Evolutionary conservation across 2,888 invertebrate genomes (phyloP).

Genomic region (Folsomia manolachei): DNA sequence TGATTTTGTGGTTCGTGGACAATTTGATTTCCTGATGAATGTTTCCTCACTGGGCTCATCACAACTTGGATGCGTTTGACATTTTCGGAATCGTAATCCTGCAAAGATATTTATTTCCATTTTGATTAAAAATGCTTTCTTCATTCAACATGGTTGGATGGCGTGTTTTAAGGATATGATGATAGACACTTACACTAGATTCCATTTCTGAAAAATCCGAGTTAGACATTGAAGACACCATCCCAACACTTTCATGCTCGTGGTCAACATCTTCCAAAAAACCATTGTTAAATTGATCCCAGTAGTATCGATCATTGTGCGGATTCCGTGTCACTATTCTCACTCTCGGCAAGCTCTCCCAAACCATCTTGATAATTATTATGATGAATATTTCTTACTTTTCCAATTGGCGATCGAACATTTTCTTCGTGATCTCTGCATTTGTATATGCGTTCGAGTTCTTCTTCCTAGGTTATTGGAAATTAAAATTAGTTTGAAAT

Average conservation of each 20-base stretch:
- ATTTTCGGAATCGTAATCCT: not conserved
- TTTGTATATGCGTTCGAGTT: not conserved
- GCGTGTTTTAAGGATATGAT: not conserved
- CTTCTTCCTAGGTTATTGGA: not conserved
- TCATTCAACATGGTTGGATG: slow-evolving; percentile 5
- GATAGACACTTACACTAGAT: not conserved
- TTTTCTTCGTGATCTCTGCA: not conserved
- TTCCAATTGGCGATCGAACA: not conserved
- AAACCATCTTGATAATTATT: not conserved
- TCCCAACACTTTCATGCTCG: not conserved
- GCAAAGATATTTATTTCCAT: not conserved
- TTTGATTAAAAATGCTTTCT: not conserved
- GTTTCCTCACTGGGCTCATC: not conserved
- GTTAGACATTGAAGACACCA: not conserved
- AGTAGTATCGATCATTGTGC: too few relatives aligned
- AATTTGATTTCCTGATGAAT: not conserved
- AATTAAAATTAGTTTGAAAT: not conserved
- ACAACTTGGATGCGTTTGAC: not conserved
- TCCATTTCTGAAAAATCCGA: not conserved
- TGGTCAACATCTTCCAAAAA: not conserved
- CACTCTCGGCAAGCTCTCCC: not conserved
- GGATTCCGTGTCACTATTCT: not conserved
- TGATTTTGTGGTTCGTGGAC: not conserved
- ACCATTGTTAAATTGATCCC: not conserved
- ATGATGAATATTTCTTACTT: too few relatives aligned